Evolutionary conservation across 1,140 invertebrate species (phyloP).

Genomic region (Campodea augens): DNA sequence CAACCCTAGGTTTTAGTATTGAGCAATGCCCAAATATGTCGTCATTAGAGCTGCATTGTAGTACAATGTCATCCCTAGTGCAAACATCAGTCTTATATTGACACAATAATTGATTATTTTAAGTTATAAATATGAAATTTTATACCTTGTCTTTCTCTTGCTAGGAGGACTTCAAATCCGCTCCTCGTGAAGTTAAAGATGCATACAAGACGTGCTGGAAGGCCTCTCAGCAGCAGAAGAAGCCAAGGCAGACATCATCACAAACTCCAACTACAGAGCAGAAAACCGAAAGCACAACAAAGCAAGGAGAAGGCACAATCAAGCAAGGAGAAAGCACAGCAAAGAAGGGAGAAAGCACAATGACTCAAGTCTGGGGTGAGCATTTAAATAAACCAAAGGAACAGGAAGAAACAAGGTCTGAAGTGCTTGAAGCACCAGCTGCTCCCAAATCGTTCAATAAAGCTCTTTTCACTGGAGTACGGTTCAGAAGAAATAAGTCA

Average conservation of each 20-base stretch:
- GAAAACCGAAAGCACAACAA: conserved; percentile 3
- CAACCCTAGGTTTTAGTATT: too few relatives aligned
- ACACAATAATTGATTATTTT: background rate
- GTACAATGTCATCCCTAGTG: too few relatives aligned
- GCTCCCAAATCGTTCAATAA: conserved; percentile 33
- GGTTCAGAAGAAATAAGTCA: conserved; percentile 18
- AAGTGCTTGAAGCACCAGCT: conserved; percentile 20
- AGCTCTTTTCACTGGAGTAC: conserved; percentile 41
- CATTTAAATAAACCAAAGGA: conserved; percentile 31
- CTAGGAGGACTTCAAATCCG: conserved; percentile 55
- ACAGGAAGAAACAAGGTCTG: conserved; percentile 15
- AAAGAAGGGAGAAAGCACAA: conserved; percentile 17
- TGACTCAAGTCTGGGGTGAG: conserved; percentile 31
- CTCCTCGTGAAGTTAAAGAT: conserved; percentile 42
- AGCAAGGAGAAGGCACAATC: conserved; percentile 15
- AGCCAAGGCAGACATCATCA: background rate
- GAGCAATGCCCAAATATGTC: too few relatives aligned
- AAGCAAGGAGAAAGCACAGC: conserved; percentile 15
- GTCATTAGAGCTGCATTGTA: too few relatives aligned
- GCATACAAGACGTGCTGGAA: conserved; percentile 64
- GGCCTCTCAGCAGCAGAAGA: conserved; percentile 30
- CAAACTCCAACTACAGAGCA: conserved; percentile 1
- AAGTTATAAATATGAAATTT: background rate
- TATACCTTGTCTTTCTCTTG: conserved; percentile 15
- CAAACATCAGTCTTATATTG: too few relatives aligned